Evolutionary conservation across 1,140 invertebrate genomes (phyloP), one percentile per base, ranked within the genome.

Genomic region (Aphis craccivora): DNA sequence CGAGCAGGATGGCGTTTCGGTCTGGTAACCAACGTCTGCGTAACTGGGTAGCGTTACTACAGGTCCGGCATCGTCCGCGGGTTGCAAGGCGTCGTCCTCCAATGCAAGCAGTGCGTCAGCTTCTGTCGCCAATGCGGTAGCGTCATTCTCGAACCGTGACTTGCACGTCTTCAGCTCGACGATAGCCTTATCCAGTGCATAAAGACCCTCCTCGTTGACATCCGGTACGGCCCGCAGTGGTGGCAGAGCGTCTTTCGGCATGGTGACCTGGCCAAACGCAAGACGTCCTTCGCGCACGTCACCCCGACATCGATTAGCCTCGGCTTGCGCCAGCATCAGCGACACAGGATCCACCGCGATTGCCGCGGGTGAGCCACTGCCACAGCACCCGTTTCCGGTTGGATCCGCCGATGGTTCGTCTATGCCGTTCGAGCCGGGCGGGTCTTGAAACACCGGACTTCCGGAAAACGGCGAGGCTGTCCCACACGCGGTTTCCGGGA

Each of bases 321-420:
- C 51, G 14, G 88, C 88, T 35, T 89, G 88, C 18, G 88, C 88
- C n/a, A 89, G 1, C 51, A 89, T 89, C 35, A 89, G 88, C 51
- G 88, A 89, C 25, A 89, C 88, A 7, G 88, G n/a, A n/a, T 89
- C 88, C 45, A 89, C 55, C 30, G 30, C 51, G 18, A 43, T 14
- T 6, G 35, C 88, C n/a, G 88, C 0, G 14, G 48, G 25, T 30
- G 51, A 43, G 2, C 43, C 51, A 30, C 9, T 40, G n/a, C 48
- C n/a, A 6, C 35, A n/a, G 20, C 88, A 89, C 51, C 48, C 25
- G 25, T 51, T 51, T 25, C 43, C 45, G 11, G 48, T 14, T 2
- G 8, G 8, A 60, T 60, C 55, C 9, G 8, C 5, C 5, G 88
- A 0, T 30, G 88, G 88, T 53, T 89, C 51, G 51, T 89, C 88